Evolutionary conservation across 2,888 invertebrate genomes (phyloP), one percentile per base, ranked within the genome.

Genomic region (Clanis bilineata): DNA sequence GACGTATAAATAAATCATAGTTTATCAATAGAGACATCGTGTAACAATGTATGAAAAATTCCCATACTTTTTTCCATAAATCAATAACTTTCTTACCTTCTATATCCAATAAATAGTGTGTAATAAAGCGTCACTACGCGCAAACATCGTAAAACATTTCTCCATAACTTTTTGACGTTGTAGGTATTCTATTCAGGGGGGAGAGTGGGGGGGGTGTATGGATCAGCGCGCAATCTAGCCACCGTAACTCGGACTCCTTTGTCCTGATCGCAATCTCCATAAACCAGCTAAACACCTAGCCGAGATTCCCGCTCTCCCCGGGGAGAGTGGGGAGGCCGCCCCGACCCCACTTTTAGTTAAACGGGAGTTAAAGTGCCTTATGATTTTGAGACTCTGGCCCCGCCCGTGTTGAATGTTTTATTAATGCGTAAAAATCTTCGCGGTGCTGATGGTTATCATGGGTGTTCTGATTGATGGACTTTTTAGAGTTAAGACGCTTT

Each of bases 241-340:
- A 77, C 77, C 82, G 86, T 85, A 85, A 86, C 82, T 85, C 72
- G 86, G 85, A 85, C 83, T 87, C 83, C 87, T 88, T 88, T 89
- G 88, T 89, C 86, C 89, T 83, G 87, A 85, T 88, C 83, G 88
- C 88, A 90, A 90, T 90, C 90, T 90, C 88, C 89, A 89, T 90
- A 90, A 90, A 89, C 86, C 89, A 86, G 88, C 88, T 88, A 89
- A 90, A 90, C 89, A 89, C 88, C 90, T 88, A 81, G 82, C 84
- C 80, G 84, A 83, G 88, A 82, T 83, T 83, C 83, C 77, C 81
- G n/a, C n/a, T n/a, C 83, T 79, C 81, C 74, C 82, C 77, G 58
- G 65, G 68, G 64, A 63, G 51, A 9, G 44, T 15, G 25, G n/a
- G 55, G 60, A 56, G 66, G 60, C 51, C 18, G 18, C 58, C 58